Base-by-base conservation (phyloP, 2,797 vertebrate species). In the Channa striata region DNA sequence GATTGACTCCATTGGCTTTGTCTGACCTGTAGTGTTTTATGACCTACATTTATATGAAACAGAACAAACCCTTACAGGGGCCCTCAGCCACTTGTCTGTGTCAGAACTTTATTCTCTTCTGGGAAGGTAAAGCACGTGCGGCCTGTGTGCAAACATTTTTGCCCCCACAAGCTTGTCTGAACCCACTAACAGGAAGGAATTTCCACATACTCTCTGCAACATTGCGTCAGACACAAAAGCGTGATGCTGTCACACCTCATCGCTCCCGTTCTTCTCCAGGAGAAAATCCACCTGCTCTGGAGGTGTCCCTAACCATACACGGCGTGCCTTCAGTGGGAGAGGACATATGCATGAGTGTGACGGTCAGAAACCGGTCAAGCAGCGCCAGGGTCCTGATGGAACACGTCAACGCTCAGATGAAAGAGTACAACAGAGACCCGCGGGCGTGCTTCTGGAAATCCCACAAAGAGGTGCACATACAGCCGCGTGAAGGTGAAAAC, bases 401-500 rank as follows among this genome's bases (percentile, higher is more conserved):
- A 56, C 90, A 92, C 39, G 44, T 95, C 52, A 93, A 90, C 7
- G 92, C 90, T 50, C 94, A 96, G 89, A 59, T 91, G 11, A 88
- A 95, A 69, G 79, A 91, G 54, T 94, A 94, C 14, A 73, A 92
- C 19, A 73, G 89, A 9, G 81, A 48, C 23, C 87, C 91, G 0
- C 49, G 78, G 48, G 25, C 76, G 7, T 81, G 85, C 4, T 95
- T 95, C 86, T 96, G 94, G 94, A 88, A 81, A 48, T 49, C 77
- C 2, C 81, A 68, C 1, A 64, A 58, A 9, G 78, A 92, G 62
- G 65, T 94, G 51, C 57, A 78, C 36, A 72, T 96, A 5, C 49
- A 46, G 69, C 88, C 95, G 0, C 7, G 74, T 51, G 86, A 94
- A 95, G 94, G 96, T 96, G 90, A 83, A 68, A n/a, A 36, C 10